Conservation (phyloP, 2,888 invertebrate species). For the Drosophila percnosoma region DNA sequence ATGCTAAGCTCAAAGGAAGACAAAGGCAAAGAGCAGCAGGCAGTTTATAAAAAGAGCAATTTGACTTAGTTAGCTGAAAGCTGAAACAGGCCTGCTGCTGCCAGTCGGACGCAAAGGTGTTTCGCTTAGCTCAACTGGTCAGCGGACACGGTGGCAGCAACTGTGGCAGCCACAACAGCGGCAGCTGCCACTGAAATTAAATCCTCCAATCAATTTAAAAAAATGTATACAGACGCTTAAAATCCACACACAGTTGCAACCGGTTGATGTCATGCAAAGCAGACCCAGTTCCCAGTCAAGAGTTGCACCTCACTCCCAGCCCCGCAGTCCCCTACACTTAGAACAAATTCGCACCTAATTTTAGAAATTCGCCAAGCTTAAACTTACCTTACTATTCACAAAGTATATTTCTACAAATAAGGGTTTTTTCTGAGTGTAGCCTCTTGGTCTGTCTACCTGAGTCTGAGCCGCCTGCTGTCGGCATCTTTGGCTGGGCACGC, state of each 20-base stretch:
- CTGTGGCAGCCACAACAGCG: constrained; percentile 9
- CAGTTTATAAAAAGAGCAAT: constrained; percentile 43
- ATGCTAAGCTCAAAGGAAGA: not conserved
- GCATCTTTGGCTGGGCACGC: constrained; percentile 58
- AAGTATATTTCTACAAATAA: not conserved
- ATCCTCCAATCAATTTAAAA: constrained; percentile 79
- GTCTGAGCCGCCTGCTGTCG: constrained; percentile 15
- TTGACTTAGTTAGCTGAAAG: constrained; percentile 50
- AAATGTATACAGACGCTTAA: constrained; percentile 28
- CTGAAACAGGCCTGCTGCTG: constrained; percentile 26
- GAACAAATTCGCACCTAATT: not conserved
- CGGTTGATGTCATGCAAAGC: constrained; percentile 73
- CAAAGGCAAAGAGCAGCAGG: constrained; percentile 3
- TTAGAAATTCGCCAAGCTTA: not conserved
- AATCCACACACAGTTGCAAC: constrained; percentile 61
- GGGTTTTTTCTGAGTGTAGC: not conserved
- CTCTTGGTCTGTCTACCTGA: constrained; percentile 24
- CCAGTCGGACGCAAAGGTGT: constrained; percentile 44
- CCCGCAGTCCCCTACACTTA: not conserved
- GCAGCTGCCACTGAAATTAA: constrained; percentile 80
- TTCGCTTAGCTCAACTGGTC: constrained; percentile 52
- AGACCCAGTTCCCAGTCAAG: constrained; percentile 24
- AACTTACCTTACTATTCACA: not conserved
- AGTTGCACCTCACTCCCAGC: constrained; percentile 4
- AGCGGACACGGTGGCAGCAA: constrained; percentile 11